Evolutionary conservation across 2,888 invertebrate genomes (phyloP), one percentile per base, ranked within the genome.

Genomic region (Ceramica pisi): DNA sequence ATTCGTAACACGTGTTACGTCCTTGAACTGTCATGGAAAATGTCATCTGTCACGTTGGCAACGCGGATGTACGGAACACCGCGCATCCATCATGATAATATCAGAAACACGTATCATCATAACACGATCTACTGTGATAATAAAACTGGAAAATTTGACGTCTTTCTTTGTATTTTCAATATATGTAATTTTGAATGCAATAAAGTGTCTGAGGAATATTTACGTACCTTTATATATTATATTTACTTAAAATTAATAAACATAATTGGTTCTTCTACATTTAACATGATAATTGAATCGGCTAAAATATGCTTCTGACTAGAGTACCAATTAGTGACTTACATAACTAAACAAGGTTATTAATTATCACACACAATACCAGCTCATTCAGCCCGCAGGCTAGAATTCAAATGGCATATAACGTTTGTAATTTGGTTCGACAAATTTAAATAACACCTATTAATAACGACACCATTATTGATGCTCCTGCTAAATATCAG

Each of bases 1-100:
- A 82, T 78, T 83, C 71, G 19, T 69, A 75, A 75, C 68, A 71
- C 71, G 63, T 70, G 63, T 67, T 62, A 41, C 57, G 77, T 23
- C 83, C 85, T 81, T 83, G 85, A 85, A 78, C 74, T 79, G 62
- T 68, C 78, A 78, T 67, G 50, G 59, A 31, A 67, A 80, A 76
- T 73, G 59, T 71, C 68, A 60, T 77, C 46, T 63, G 62, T 66
- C 63, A 60, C 56, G 41, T 63, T 70, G 41, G 41, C 63, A 80
- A 71, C 67, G 63, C 72, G 83, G 85, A 84, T 78, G 67, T 74
- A 35, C 44, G 35, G 57, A 69, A 56, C 55, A 57, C 23, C 35
- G 26, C 31, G 19, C 23, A 59, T 71, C 55, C 46, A 60, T 62
- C 53, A 56, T 51, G 63, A 75, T 75, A 31, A 64, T 26, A 67